These are phyloP conservation scores for Mesorhabditis sp. DNA, from an alignment of 2,888 invertebrate species.

Conservation along the genomic window DNA sequence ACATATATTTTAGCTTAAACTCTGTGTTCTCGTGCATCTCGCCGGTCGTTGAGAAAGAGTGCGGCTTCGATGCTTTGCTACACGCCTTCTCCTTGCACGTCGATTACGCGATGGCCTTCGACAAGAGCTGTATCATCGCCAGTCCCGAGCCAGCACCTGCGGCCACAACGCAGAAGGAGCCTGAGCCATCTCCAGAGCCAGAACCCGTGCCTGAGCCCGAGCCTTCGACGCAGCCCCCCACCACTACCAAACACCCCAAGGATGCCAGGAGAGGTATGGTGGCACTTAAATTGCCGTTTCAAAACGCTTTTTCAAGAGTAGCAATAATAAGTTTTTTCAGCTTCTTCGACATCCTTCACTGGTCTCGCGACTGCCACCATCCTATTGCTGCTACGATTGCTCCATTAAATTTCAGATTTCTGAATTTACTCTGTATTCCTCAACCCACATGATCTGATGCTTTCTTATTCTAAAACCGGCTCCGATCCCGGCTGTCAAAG, in stretches of 20 bases:
- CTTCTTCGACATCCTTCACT: no score
- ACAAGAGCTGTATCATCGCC: constrained; percentile 30
- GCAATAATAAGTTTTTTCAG: no score
- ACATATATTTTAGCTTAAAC: constrained; percentile 27
- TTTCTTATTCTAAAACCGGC: not conserved
- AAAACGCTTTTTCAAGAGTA: no score
- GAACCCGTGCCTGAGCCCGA: constrained; percentile 1
- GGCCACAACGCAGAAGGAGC: not conserved
- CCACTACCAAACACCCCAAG: no score
- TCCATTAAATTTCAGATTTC: not conserved
- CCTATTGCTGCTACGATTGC: not conserved
- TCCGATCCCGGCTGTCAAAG: not conserved
- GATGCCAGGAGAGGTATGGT: no score
- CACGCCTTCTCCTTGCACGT: constrained; percentile 49
- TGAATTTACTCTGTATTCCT: not conserved
- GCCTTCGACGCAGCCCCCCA: not conserved
- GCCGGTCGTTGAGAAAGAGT: constrained; percentile 30
- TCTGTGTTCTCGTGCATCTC: constrained; percentile 37
- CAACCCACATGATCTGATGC: not conserved
- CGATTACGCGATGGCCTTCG: constrained; percentile 42
- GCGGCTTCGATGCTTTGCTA: constrained; percentile 51
- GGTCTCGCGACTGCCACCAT: not conserved
- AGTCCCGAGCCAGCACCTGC: constrained; percentile 26
- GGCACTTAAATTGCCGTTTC: no score
- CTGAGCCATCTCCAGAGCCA: not conserved